Conservation (phyloP, 1,140 invertebrate genomes). For the Heliconius hermathena region DNA sequence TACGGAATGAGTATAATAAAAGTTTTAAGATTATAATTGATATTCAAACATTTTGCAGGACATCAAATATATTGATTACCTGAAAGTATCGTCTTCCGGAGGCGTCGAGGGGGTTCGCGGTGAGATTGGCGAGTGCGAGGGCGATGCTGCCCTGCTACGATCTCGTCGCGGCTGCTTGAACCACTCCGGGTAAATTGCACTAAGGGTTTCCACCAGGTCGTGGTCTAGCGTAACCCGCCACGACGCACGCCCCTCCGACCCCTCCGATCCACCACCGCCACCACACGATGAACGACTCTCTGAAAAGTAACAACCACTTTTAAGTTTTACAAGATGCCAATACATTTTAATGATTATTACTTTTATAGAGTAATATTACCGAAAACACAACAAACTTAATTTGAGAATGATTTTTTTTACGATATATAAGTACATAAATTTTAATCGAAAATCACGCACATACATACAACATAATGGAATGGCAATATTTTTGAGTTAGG, state of each 20-base stretch:
- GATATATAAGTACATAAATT: too few species aligned
- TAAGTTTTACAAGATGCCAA: neutral
- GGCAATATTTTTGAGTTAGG: neutral
- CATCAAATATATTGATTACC: slow-evolving; percentile 42
- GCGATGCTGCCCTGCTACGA: slow-evolving; percentile 62
- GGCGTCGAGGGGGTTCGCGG: slow-evolving; percentile 58
- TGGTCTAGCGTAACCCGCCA: slow-evolving; percentile 95
- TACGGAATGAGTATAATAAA: neutral
- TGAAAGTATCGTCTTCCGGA: slow-evolving; percentile 67
- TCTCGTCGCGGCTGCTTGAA: slow-evolving; percentile 85
- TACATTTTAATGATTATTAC: too few species aligned
- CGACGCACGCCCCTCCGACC: slow-evolving; percentile 90
- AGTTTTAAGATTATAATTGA: neutral
- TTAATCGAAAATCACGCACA: neutral
- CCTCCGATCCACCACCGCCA: slow-evolving; percentile 76
- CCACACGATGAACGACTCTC: slow-evolving; percentile 88
- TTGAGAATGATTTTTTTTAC: too few species aligned
- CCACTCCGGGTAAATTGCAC: slow-evolving; percentile 95
- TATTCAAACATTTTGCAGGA: neutral
- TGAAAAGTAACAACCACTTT: slow-evolving; percentile 57
- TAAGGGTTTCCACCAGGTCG: slow-evolving; percentile 94
- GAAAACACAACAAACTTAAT: neutral
- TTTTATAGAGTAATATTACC: too few species aligned
- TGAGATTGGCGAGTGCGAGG: slow-evolving; percentile 55
- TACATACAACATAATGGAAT: neutral